Conservation (phyloP, 2,797 vertebrate species). For the Ceryle rudis region DNA sequence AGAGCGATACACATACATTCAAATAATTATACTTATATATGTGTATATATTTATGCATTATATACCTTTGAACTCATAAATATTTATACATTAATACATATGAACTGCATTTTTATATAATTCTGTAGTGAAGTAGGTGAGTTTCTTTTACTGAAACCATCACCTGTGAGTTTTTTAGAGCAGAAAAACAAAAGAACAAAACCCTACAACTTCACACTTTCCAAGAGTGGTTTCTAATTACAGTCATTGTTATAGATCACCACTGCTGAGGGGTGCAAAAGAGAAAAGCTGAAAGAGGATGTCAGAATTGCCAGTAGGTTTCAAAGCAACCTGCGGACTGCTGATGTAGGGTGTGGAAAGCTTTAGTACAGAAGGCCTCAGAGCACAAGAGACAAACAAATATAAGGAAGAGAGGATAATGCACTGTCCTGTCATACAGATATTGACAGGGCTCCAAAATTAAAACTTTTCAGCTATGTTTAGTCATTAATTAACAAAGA, state of each 20-base stretch:
- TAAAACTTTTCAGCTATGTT: not conserved
- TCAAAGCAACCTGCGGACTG: not conserved
- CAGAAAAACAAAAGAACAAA: not conserved
- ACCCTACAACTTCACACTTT: not conserved
- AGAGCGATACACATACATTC: not conserved
- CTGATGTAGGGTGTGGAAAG: not conserved
- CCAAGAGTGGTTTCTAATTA: constrained; percentile 27
- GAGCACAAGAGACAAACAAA: not conserved
- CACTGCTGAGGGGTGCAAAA: not conserved
- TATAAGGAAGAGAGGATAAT: not conserved
- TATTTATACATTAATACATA: not conserved
- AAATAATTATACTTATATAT: not conserved
- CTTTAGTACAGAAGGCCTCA: not conserved
- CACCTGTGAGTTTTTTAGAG: not conserved
- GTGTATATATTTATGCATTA: not conserved
- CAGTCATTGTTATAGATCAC: not conserved
- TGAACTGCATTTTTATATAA: not conserved
- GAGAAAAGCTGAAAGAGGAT: not conserved
- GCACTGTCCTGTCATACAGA: not conserved
- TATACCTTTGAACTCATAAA: not conserved
- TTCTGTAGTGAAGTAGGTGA: not conserved
- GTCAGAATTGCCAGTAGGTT: not conserved
- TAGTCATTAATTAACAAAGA: not conserved
- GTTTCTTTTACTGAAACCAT: not conserved
- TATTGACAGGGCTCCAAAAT: not conserved